Evolutionary conservation across 2,888 invertebrate genomes (phyloP), one percentile per base, ranked within the genome.

Genomic region (Troglohyphantes excavatus): DNA sequence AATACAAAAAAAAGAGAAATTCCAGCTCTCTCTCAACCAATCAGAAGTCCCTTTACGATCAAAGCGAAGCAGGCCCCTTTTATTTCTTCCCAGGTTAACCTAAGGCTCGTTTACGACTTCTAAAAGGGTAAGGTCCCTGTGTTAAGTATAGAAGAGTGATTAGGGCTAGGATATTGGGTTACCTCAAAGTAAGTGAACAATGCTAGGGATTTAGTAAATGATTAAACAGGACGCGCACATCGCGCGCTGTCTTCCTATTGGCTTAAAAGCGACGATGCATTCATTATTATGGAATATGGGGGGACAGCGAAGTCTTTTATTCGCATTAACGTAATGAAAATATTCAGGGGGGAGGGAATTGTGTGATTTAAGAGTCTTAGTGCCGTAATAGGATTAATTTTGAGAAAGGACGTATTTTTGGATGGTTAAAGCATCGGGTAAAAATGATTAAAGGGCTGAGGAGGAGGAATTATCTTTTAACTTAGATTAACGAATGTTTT

Each of bases 111-210:
- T 82, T 72, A 82, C 82, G 82, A 72, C 53, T 33, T 29, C 70
- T 59, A 33, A 72, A 81, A 82, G 33, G 82, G 43, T 53, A 33
- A 61, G 39, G 61, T 17, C 26, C 33, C 59, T 26, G 70, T 39
- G 70, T 70, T 82, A 82, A 82, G 68, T 72, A 82, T 70, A 21
- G 46, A 21, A 43, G 82, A 72, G 82, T 82, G 82, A 82, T 82
- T 82, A 82, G 82, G 19, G 17, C 17, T 19, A 11, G 82, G 72
- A 63, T 72, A 82, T 82, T 82, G 82, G 82, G 82, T 82, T 82
- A 82, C 82, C 82, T 82, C 82, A 82, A 82, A 72, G 82, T 82
- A 72, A 82, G 72, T 70, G 82, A 70, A 79, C 79, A 79, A 79
- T 65, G 79, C 26, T 39, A 53, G 46, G 53, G 81, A 81, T 68